Evolutionary conservation across 2,113 vertebrate species (phyloP).

Genomic region (Romanogobio albipinnatus): DNA sequence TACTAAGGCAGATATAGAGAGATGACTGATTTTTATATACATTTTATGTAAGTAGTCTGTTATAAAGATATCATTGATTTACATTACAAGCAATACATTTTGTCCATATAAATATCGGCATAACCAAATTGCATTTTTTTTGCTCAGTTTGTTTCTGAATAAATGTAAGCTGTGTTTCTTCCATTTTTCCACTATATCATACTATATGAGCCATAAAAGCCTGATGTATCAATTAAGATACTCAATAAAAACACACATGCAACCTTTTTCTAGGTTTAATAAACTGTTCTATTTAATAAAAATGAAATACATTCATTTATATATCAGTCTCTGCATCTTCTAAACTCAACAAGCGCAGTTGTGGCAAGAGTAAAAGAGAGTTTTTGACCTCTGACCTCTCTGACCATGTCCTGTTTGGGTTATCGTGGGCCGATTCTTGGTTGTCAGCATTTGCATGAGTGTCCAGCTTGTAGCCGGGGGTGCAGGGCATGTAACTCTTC

Average conservation of each 20-base stretch:
- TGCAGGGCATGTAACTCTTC: constrained; percentile 41
- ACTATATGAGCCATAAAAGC: too few species aligned
- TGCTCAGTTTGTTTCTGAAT: background rate
- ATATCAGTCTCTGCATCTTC: background rate
- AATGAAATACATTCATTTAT: too few species aligned
- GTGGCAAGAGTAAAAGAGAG: constrained; percentile 35
- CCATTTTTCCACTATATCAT: too few species aligned
- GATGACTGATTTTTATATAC: background rate
- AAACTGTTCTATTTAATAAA: too few species aligned
- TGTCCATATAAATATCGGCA: background rate
- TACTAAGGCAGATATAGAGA: background rate
- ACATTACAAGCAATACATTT: too few species aligned
- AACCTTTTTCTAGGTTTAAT: background rate
- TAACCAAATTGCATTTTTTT: background rate
- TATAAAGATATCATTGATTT: background rate
- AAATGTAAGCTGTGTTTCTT: background rate
- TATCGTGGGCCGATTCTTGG: constrained; percentile 38
- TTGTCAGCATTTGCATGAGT: constrained; percentile 57
- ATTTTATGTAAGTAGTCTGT: background rate
- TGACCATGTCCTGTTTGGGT: constrained; percentile 48
- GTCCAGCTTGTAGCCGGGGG: constrained; percentile 18
- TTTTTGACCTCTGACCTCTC: constrained; percentile 33
- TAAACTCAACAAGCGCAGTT: background rate
- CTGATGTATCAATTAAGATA: background rate
- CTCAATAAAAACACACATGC: background rate